phyloP scores from a whole-genome alignment of 2,888 invertebrate genomes.

The Drosophila subquinaria region DNA sequence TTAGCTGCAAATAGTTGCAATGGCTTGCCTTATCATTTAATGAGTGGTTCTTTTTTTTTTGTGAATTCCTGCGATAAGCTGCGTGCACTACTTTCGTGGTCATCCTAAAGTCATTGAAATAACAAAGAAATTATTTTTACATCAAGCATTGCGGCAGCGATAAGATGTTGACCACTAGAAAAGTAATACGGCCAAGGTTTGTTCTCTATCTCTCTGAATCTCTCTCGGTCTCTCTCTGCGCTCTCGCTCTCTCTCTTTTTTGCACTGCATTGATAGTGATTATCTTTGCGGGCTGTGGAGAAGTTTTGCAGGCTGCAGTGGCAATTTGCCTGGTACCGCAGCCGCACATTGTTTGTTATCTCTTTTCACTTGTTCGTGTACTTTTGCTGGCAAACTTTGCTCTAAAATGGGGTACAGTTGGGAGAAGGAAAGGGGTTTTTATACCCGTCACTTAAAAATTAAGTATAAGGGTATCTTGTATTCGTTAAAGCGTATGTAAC shows the following conservation, averaged over 20 bases:
- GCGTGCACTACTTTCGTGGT: conserved; percentile 5
- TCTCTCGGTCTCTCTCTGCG: background rate
- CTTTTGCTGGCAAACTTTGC: conserved; percentile 44
- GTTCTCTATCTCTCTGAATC: conserved; percentile 12
- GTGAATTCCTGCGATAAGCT: conserved; percentile 27
- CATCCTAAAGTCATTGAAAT: conserved; percentile 15
- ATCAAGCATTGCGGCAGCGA: conserved; percentile 46
- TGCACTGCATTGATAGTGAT: conserved; percentile 46
- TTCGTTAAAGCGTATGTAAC: too few relatives aligned
- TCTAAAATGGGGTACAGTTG: background rate
- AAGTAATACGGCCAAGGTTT: conserved; percentile 41
- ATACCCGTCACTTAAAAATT: too few relatives aligned
- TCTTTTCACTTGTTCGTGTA: conserved; percentile 45
- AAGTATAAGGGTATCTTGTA: too few relatives aligned
- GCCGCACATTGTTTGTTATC: conserved; percentile 73
- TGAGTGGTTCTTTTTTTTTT: background rate
- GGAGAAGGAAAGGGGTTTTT: background rate
- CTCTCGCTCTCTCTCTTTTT: background rate
- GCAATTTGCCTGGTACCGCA: conserved; percentile 63
- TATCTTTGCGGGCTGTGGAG: conserved; percentile 57
- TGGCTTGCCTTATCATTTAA: conserved; percentile 15
- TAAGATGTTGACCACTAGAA: conserved; percentile 46
- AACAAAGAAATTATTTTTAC: conserved; percentile 50
- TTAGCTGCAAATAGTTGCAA: conserved; percentile 3
- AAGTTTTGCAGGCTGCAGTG: conserved; percentile 73